Conservation (phyloP, 2,113 vertebrate species). For the Pachycephala philippinensis region DNA sequence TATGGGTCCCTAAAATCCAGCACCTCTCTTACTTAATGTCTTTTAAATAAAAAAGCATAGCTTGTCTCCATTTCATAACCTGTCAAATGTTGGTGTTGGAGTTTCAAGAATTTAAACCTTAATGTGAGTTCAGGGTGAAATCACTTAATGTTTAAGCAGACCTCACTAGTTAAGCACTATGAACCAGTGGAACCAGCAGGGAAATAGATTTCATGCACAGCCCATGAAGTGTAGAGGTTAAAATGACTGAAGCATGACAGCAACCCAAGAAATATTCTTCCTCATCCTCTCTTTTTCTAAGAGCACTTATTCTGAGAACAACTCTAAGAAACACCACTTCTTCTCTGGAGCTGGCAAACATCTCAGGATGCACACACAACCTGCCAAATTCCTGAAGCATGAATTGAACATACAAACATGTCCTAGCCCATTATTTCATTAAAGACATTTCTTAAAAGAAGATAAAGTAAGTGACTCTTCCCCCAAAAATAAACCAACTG, state of each 20-base stretch:
- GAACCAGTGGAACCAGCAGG: neutral
- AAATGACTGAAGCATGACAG: neutral
- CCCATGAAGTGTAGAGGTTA: neutral
- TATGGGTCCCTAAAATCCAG: neutral
- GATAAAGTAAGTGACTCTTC: neutral
- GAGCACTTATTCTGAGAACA: neutral
- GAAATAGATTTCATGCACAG: neutral
- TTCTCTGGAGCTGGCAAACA: neutral
- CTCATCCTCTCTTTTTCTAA: neutral
- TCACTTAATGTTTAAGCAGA: neutral
- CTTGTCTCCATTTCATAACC: neutral
- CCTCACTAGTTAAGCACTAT: neutral
- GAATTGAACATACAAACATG: neutral
- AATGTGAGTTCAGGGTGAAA: neutral
- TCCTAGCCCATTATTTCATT: neutral
- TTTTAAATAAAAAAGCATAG: neutral
- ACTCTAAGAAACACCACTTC: neutral
- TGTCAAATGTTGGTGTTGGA: neutral
- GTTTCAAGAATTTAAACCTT: neutral
- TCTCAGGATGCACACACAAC: neutral
- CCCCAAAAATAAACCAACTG: neutral
- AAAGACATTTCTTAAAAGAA: neutral
- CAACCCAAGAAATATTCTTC: neutral
- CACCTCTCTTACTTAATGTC: neutral
- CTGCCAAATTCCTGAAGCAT: neutral